phyloP scores from a whole-genome alignment of 2,113 vertebrate species.

The Rhinoderma darwinii region DNA sequence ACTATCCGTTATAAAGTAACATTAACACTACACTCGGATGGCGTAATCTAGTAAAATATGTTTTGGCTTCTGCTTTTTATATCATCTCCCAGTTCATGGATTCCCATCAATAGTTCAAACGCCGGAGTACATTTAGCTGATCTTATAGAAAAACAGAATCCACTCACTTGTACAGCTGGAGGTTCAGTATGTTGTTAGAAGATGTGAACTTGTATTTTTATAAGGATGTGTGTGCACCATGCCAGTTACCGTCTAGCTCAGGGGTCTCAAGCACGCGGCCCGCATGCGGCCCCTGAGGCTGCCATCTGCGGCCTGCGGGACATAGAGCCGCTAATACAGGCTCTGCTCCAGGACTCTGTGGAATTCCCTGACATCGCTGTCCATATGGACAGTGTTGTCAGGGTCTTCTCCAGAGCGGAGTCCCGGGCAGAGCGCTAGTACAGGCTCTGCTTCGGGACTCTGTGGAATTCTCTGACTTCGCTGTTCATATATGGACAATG shows the following conservation, averaged over 20 bases:
- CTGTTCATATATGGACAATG: too few species aligned
- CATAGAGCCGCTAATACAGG: too few species aligned
- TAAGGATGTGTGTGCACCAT: background rate
- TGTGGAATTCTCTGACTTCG: too few species aligned
- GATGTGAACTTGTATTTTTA: background rate
- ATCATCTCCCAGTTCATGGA: conserved; percentile 5
- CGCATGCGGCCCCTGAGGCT: too few species aligned
- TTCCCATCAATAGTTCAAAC: conserved; percentile 27
- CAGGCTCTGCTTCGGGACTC: too few species aligned
- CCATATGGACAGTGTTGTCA: too few species aligned
- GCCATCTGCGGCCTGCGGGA: too few species aligned
- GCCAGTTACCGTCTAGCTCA: background rate
- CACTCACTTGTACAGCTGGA: background rate
- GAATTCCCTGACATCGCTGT: too few species aligned
- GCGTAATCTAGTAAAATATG: conserved; percentile 14
- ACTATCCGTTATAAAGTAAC: conserved; percentile 41
- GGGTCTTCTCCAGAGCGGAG: too few species aligned
- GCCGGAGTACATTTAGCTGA: background rate
- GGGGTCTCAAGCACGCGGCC: too few species aligned
- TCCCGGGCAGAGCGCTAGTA: too few species aligned
- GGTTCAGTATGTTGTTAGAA: background rate
- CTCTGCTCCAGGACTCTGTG: too few species aligned
- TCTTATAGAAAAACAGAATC: background rate
- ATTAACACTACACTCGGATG: conserved; percentile 21
- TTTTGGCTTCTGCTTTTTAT: conserved; percentile 12